A percentile compares a stretch with the other conserved stretches of the same genome.
These are phyloP conservation scores for Formica selysi DNA, from an alignment of 1,140 invertebrate genomes.

Conservation along the genomic window DNA sequence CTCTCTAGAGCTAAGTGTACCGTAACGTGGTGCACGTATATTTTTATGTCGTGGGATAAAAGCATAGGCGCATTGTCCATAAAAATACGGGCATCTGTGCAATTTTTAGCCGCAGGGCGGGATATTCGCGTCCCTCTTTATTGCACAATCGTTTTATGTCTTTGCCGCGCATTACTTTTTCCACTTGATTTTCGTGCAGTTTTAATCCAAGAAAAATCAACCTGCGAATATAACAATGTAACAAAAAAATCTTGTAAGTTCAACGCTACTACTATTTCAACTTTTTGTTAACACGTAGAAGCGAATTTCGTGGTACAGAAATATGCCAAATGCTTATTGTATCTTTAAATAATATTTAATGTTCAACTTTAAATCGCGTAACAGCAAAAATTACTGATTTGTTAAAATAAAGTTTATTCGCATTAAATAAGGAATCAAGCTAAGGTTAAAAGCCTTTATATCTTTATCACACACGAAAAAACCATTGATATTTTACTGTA, in stretches of 20 bases:
- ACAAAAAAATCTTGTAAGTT: neutral
- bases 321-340: neutral
- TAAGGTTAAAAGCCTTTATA: neutral
- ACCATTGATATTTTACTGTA: slow-evolving; percentile 1
- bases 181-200: neutral
- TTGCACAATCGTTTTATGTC: slow-evolving; percentile 42
- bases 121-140: slow-evolving; percentile 46
- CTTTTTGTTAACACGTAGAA: slow-evolving; percentile 16
- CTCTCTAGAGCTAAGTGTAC: slow-evolving; percentile 49
- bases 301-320: slow-evolving; percentile 20
- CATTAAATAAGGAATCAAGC: neutral
- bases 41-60: slow-evolving; percentile 63
- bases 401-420: neutral
- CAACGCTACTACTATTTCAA: slow-evolving; percentile 4
- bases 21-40: slow-evolving; percentile 57
- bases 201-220: slow-evolving; percentile 19
- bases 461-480: neutral
- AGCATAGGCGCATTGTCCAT: slow-evolving; percentile 62
- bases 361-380: neutral
- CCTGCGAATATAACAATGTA: neutral
- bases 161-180: slow-evolving; percentile 23
- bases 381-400: neutral
- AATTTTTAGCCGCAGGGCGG: slow-evolving; percentile 53
- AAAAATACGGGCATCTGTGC: slow-evolving; percentile 59
- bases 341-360: neutral